Evolutionary conservation across 2,797 vertebrate genomes (phyloP), one percentile per base, ranked within the genome.

Genomic region (Tamandua tetradactyla): DNA sequence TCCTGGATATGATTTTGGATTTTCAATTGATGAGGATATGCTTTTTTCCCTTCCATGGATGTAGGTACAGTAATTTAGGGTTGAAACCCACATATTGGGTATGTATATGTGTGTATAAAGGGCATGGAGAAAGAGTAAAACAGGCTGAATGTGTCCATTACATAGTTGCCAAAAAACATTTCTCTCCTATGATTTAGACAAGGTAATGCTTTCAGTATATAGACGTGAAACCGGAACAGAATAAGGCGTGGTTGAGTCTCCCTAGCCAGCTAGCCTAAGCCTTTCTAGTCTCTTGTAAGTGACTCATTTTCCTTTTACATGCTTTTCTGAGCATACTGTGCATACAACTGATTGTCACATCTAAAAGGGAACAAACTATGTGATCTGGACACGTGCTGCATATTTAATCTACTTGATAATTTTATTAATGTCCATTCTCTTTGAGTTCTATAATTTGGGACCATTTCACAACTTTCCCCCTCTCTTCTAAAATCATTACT

Each of bases 241-340:
- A 14, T 89, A 14, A 91, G 94, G 79, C 0, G 13, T 52, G 82
- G 72, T 44, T 83, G 78, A 66, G 76, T 69, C 93, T 86, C 75
- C 1, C 23, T 93, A n/a, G 7, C 87, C 44, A 3, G 5, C 5
- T 20, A 9, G 40, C 47, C 32, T 17, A 23, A 94, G 75, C 82
- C 81, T 84, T 95, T 94, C 97, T 96, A 87, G 93, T 95, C 81
- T 97, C 81, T 71, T 93, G 76, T 91, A 91, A 96, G 93, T 97
- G 95, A 95, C 92, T 97, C 81, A 44, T 89, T 97, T 97, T 97
- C 97, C 94, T 94, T 95, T 95, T 90, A 20, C 79, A 12, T 27
- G 95, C 85, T 96, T 94, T 96, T 69, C 0, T 80, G 52, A 86
- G 72, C 87, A 71, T 42, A 92, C 6, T 69, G 35, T 62, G 52